Conservation (phyloP, 2,113 vertebrate species). For the Eublepharis macularius region DNA sequence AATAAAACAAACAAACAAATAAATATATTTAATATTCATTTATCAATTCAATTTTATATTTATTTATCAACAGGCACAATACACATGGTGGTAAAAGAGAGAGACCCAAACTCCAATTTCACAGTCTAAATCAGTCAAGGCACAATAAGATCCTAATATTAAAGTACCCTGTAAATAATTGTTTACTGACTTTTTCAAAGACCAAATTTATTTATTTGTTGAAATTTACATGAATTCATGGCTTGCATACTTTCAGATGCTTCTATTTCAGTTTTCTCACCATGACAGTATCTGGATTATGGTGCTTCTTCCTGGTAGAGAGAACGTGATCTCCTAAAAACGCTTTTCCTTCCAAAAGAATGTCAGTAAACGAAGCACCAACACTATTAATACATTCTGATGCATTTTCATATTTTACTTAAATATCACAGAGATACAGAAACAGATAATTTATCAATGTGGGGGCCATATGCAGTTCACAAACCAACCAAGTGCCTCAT, state of each 20-base stretch:
- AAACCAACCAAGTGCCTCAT: background rate
- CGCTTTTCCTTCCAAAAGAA: constrained; percentile 17
- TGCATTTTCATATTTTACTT: constrained; percentile 40
- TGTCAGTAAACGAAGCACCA: constrained; percentile 50
- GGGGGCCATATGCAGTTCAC: background rate
- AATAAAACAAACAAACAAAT: no score
- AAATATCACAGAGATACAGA: constrained; percentile 36
- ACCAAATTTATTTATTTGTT: background rate
- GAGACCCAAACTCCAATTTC: background rate
- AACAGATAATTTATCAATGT: no score
- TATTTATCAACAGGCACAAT: background rate
- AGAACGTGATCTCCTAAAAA: constrained; percentile 47
- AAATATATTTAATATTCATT: no score
- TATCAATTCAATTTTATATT: no score
- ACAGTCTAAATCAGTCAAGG: background rate
- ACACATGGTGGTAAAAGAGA: background rate
- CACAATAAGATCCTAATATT: background rate
- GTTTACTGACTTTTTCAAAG: constrained; percentile 31
- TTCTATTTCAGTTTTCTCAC: background rate
- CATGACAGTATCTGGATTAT: constrained; percentile 36
- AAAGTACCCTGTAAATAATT: background rate
- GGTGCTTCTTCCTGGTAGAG: constrained; percentile 55
- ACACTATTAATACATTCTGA: constrained; percentile 41
- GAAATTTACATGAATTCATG: constrained; percentile 6
- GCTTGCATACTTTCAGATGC: constrained; percentile 19